Evolutionary conservation across 1,140 invertebrate genomes (phyloP).

Genomic region (Lordiphosa collinella): DNA sequence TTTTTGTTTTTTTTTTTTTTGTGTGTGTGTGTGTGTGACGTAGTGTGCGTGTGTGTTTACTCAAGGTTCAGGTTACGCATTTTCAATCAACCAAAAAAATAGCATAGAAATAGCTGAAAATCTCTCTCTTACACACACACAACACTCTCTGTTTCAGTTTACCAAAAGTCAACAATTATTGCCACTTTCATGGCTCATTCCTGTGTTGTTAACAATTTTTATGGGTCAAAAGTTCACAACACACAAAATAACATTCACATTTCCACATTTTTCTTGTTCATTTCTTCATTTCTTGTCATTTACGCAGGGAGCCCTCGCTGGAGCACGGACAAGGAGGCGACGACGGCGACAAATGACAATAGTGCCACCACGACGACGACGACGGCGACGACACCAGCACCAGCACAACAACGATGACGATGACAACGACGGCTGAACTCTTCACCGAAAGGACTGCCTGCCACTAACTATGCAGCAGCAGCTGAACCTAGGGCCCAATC

Average conservation of each 20-base stretch:
- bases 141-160: constrained; percentile 25
- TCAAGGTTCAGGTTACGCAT: constrained; percentile 76
- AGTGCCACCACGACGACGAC: constrained; percentile 27
- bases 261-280: constrained; percentile 48
- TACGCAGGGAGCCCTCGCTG: constrained; percentile 28
- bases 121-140: background rate
- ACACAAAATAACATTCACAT: constrained; percentile 28
- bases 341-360: constrained; percentile 26
- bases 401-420: background rate
- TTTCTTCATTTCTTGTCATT: constrained; percentile 58
- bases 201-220: constrained; percentile 27
- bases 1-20: constrained; percentile 6
- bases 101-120: too few relatives aligned
- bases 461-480: constrained; percentile 67
- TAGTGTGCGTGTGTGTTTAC: constrained; percentile 50
- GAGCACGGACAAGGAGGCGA: constrained; percentile 28
- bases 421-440: constrained; percentile 59
- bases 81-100: constrained; percentile 46
- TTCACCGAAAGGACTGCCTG: constrained; percentile 75
- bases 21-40: constrained; percentile 14
- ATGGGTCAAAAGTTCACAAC: constrained; percentile 68
- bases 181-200: constrained; percentile 2
- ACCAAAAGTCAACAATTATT: constrained; percentile 25
- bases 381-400: constrained; percentile 34
- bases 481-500: constrained; percentile 42